Evolutionary conservation across 2,888 invertebrate genomes (phyloP).

Genomic region (Dusona sp.): DNA sequence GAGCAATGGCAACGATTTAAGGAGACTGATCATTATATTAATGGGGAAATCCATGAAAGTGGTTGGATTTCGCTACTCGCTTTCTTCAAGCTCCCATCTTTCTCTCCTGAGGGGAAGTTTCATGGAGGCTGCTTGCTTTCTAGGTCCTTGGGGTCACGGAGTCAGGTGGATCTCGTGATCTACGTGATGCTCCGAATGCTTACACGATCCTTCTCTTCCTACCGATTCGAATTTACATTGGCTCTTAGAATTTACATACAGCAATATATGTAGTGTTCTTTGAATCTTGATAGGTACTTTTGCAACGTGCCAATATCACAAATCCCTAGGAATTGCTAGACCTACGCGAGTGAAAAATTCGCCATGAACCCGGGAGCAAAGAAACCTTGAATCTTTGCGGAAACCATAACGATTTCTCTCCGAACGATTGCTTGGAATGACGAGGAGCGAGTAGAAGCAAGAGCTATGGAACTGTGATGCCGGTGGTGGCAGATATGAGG

Average conservation of each 20-base stretch:
- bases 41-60: slow-evolving; percentile 56
- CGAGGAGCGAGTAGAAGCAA: slow-evolving; percentile 18
- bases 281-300: background rate
- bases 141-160: slow-evolving; percentile 63
- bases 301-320: background rate
- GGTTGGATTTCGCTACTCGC: slow-evolving; percentile 21
- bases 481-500: slow-evolving; percentile 63
- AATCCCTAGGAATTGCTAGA: slow-evolving; percentile 19
- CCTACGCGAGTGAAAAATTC: slow-evolving; percentile 39
- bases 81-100: slow-evolving; percentile 22
- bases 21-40: slow-evolving; percentile 50
- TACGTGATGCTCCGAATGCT: slow-evolving; percentile 55
- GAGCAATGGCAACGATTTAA: background rate
- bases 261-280: background rate
- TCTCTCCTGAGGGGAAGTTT: background rate
- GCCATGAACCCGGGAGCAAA: slow-evolving; percentile 48
- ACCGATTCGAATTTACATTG: background rate
- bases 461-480: slow-evolving; percentile 48
- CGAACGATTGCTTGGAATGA: slow-evolving; percentile 18
- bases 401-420: slow-evolving; percentile 31
- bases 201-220: slow-evolving; percentile 23
- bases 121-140: slow-evolving; percentile 57
- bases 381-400: slow-evolving; percentile 55
- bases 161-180: slow-evolving; percentile 67
- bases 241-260: slow-evolving; percentile 7